Evolutionary conservation across 1,140 invertebrate species (phyloP), one percentile per base, ranked within the genome.

Genomic region (Procambarus virginalis): DNA sequence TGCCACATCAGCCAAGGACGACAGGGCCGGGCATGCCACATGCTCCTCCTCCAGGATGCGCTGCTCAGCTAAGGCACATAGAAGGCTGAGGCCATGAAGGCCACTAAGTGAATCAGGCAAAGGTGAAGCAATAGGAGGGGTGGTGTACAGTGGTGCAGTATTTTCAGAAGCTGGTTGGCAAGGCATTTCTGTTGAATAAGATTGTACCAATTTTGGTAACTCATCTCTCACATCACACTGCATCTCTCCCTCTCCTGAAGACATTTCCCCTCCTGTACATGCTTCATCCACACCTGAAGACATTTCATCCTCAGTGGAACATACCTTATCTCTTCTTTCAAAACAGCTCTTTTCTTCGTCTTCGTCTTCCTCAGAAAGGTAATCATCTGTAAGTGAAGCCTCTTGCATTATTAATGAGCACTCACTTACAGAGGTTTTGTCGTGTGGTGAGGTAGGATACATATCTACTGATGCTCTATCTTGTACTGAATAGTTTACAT

Each of bases 21-120:
- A 84, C 70, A 89, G 81, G 73, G 70, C 81, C 9, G 88, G 75
- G 81, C 81, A 84, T 0, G 84, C 51, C 84, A 55, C 88, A 34
- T 73, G 70, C 76, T 83, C 82, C 88, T 89, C 88, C 82, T 89
- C 88, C 75, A 83, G 73, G 88, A 89, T 89, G 70, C 88, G 88
- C 80, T 84, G 80, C 88, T 84, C 88, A 49, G 88, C 88, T 89
- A 89, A 89, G 88, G 88, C 88, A 89, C 88, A 89, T 73, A 89
- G 80, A 89, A 89, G 88, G 88, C 88, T 84, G 75, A 89, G 88
- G 73, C 88, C 88, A 76, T 77, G 81, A 58, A 89, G 88, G 58
- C 81, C 81, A 48, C 55, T 64, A 49, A 89, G 51, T 78, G 55
- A 76, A 75, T 49, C 55, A 49, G 88, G 82, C 55, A 60, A 46